Percentiles rank a stretch among this genome's conserved stretches.
These are phyloP conservation scores for Ptilorrhoa leucosticta DNA, from an alignment of 2,113 vertebrate species.

Conservation along the genomic window DNA sequence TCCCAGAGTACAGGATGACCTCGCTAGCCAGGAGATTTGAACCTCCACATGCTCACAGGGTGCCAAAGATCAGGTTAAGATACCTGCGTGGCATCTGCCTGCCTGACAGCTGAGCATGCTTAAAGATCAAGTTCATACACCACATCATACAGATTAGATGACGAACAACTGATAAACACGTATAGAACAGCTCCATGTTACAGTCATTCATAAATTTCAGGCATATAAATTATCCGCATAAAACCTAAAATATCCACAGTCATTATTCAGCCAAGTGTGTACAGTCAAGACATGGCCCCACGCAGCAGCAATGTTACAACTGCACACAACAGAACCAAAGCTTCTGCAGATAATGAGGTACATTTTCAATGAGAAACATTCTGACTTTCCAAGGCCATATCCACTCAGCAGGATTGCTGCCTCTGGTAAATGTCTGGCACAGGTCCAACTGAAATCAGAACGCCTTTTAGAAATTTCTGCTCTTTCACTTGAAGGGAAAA, in stretches of 20 bases:
- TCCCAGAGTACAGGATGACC: not conserved
- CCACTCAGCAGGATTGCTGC: not conserved
- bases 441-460: not conserved
- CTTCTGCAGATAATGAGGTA: not conserved
- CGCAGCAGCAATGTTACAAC: not conserved
- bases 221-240: not conserved
- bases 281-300: not conserved
- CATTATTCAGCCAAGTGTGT: not conserved
- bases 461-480: not conserved
- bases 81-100: not conserved
- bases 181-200: not conserved
- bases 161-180: not conserved
- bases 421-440: not conserved
- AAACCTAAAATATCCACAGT: not conserved
- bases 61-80: not conserved
- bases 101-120: not conserved
- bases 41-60: not conserved
- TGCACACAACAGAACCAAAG: not conserved
- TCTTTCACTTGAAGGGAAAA: not conserved
- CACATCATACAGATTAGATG: not conserved
- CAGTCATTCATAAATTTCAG: not conserved
- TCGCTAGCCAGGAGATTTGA: not conserved
- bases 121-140: not conserved
- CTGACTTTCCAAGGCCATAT: not conserved
- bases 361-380: not conserved